These are phyloP conservation scores for Neogobius melanostomus DNA, from an alignment of 2,113 vertebrate species.

Conservation along the genomic window DNA sequence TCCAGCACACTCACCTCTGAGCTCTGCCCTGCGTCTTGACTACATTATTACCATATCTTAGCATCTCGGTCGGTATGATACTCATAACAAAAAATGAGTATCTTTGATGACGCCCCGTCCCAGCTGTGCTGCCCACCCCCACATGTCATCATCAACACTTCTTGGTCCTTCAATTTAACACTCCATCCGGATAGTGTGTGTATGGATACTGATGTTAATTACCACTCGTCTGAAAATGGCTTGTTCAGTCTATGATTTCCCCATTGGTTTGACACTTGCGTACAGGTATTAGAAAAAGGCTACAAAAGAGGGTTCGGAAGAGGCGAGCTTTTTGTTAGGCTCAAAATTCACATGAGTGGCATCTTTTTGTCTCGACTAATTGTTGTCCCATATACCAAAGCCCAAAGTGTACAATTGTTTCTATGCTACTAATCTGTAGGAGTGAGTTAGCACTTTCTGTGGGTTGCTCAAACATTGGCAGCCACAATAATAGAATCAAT, in stretches of 20 bases:
- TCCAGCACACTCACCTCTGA: neutral
- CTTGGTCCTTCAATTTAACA: conserved; percentile 16
- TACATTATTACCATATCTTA: conserved; percentile 21
- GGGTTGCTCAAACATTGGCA: conserved; percentile 21
- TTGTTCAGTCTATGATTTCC: conserved; percentile 59
- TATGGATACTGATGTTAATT: conserved; percentile 73
- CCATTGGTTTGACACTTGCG: conserved; percentile 24
- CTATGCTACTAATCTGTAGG: conserved; percentile 35
- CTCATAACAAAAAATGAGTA: conserved; percentile 42
- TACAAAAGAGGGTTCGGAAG: conserved; percentile 10
- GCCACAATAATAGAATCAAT: conserved; percentile 13
- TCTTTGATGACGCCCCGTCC: conserved; percentile 19
- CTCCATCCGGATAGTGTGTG: conserved; percentile 39
- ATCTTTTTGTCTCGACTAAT: conserved; percentile 28
- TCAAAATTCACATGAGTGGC: conserved; percentile 27
- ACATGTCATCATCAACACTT: conserved; percentile 22
- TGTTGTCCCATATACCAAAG: conserved; percentile 24
- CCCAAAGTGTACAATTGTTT: conserved; percentile 19
- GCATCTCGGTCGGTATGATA: conserved; percentile 28
- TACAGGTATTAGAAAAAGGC: conserved; percentile 7
- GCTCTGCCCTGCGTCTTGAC: neutral
- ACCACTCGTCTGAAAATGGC: conserved; percentile 55
- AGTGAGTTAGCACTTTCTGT: conserved; percentile 44
- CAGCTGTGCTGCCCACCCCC: neutral
- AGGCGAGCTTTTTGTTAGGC: conserved; percentile 37